Base-by-base conservation (phyloP, 2,888 invertebrate genomes). In the Stenoptilia bipunctidactyla region DNA sequence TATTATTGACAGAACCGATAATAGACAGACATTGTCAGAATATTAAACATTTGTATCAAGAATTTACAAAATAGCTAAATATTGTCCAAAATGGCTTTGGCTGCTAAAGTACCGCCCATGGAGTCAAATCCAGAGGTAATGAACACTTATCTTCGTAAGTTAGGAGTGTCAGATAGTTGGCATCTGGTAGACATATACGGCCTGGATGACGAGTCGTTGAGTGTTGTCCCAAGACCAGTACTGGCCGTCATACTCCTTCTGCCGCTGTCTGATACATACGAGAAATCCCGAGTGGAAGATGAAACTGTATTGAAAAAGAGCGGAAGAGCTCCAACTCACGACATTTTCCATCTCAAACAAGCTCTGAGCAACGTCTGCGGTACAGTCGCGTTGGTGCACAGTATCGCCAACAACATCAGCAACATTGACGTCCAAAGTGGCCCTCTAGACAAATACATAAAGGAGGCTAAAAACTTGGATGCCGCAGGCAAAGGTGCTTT, bases 301-400 rank as follows among this genome's bases (percentile, higher is more conserved):
- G 88, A 91, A 53, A 85, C 79, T 13, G 85, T 87, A 38, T 61
- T 91, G 6, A 67, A 77, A 44, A 80, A 74, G 44, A 85, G 86
- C 50, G 86, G 85, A 0, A 85, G 87, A 44, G 65, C 79, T 15
- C 56, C 87, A 27, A 86, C 89, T 0, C 82, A 87, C 15, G 86
- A 90, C 47, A 75, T 97, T 10, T 97, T 92, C 69, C 94, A 92
- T 66, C 86, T 97, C 79, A 93, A 92, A 55, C 97, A 97, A 72
- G 89, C 90, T 15, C 90, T 97, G 15, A 91, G 92, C 45, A 98
- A 97, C 72, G 95, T 97, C 2, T 98, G 98, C 71, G 98, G 98
- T 15, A 97, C 97, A 1, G 91, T 98, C 46, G 98, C 97, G 4
- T 79, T 99, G 37, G 91, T 98, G 41, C 98, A 99, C 66, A 90